These are phyloP conservation scores for Pheucticus melanocephalus DNA, from an alignment of 2,113 vertebrate genomes.

Conservation along the genomic window DNA sequence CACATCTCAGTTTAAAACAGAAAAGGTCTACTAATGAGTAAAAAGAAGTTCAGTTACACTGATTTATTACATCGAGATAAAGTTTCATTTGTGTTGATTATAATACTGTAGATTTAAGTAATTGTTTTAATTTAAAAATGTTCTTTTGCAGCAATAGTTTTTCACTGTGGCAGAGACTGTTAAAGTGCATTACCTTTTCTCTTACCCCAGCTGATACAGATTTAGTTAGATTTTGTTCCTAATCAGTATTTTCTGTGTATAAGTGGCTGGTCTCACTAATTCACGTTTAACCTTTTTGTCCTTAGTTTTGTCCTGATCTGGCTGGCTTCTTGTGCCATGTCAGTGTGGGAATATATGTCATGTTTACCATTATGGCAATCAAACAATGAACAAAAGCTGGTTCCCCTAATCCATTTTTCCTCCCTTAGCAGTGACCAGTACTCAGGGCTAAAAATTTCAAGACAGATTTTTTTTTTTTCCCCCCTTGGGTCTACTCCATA, in stretches of 20 bases:
- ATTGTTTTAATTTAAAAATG: not conserved
- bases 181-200: not conserved
- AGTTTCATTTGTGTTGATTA: slow-evolving; percentile 39
- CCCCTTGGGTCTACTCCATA: not conserved
- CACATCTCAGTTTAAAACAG: slow-evolving; percentile 45
- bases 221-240: not conserved
- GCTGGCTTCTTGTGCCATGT: not conserved
- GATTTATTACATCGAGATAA: slow-evolving; percentile 18
- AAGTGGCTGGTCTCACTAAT: slow-evolving; percentile 1
- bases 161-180: not conserved
- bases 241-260: not conserved
- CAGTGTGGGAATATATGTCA: not conserved
- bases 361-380: not conserved
- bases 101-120: not conserved
- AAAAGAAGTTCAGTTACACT: slow-evolving; percentile 15
- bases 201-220: not conserved
- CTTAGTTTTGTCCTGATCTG: not conserved
- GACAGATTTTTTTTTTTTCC: not conserved
- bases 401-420: not conserved
- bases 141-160: not conserved
- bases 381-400: slow-evolving; percentile 2
- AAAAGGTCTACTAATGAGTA: slow-evolving; percentile 32
- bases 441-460: not conserved
- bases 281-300: not conserved
- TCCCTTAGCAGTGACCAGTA: not conserved